These are phyloP conservation scores for Cardiocondyla obscurior DNA, from an alignment of 1,140 invertebrate genomes.

Conservation along the genomic window DNA sequence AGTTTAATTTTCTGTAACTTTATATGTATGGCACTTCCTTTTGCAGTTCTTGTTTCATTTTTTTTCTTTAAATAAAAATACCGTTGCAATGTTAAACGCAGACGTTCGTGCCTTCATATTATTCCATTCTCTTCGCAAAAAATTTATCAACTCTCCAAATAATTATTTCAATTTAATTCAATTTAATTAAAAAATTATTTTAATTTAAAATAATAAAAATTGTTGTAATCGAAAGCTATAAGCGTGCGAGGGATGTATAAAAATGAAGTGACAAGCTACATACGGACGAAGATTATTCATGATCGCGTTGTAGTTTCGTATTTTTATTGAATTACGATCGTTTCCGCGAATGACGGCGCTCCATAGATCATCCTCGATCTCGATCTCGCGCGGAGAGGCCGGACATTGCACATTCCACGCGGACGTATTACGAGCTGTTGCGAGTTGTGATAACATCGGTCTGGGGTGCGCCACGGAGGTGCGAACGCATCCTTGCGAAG, in stretches of 20 bases:
- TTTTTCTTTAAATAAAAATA: not conserved
- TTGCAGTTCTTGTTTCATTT: not conserved
- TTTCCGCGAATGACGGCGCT: conserved; percentile 32
- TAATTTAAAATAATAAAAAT: not conserved
- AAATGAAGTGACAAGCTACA: not conserved
- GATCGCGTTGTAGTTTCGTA: not conserved
- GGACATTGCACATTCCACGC: conserved; percentile 51
- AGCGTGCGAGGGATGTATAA: not conserved
- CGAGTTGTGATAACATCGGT: conserved; percentile 57
- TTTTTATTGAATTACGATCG: conserved; percentile 11
- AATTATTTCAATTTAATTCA: no score
- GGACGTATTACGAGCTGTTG: conserved; percentile 69
- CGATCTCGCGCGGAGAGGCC: conserved; percentile 52
- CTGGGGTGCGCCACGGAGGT: conserved; percentile 45
- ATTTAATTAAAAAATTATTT: no score
- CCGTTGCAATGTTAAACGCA: not conserved
- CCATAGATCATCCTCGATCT: conserved; percentile 63
- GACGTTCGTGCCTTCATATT: not conserved
- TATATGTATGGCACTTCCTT: conserved; percentile 23
- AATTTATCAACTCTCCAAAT: not conserved
- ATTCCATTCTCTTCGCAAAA: not conserved
- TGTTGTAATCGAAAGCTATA: not conserved
- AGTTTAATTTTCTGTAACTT: conserved; percentile 48
- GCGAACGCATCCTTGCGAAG: conserved; percentile 63
- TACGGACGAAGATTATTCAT: not conserved